Evolutionary conservation across 2,113 vertebrate genomes (phyloP), one percentile per base, ranked within the genome.

Genomic region (Condylura cristata): DNA sequence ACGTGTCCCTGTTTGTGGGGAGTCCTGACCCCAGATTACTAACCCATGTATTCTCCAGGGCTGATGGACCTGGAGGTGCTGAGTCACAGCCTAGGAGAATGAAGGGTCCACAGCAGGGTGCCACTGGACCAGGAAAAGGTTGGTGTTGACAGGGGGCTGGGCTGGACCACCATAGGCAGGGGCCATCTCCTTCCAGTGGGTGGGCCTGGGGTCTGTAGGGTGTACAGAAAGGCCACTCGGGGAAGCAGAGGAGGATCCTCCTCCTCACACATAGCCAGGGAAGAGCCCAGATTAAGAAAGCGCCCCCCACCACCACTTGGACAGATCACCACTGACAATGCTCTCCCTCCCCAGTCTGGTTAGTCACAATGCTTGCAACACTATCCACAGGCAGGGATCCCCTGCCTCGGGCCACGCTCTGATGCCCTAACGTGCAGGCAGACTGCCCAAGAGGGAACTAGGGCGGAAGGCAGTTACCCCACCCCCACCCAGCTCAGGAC

Each of bases 101-200:
- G 80, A 99, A 90, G 32, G 98, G 89, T 2, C 96, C 97, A 0
- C 99, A 98, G 97, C 91, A 0, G 81, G 5, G 4, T 99, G 98
- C 63, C 90, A 86, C 87, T 94, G 97, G 88, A 98, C 94, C 83
- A 34, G 80, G 56, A 58, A 96, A 53, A 96, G 96, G 87, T 98
- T 98, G 28, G 99, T 98, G 83, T 99, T 98, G 91, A 99, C 98
- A 0, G 99, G 99, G 1, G 99, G 99, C 96, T 99, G 99, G 71
- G 97, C 95, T 65, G 95, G 7, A 0, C 97, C 98, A 0, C 97
- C 98, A 0, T 98, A 98, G 0, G 79, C 93, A 66, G 94, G 74
- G 37, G 96, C 88, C 41, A 98, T 51, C 78, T 98, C 97, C 93
- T 98, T 98, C 98, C 98, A 98, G 81, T 97, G 94, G 13, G 88